Conservation (phyloP, 2,113 vertebrate genomes). For the Notiomystis cincta region DNA sequence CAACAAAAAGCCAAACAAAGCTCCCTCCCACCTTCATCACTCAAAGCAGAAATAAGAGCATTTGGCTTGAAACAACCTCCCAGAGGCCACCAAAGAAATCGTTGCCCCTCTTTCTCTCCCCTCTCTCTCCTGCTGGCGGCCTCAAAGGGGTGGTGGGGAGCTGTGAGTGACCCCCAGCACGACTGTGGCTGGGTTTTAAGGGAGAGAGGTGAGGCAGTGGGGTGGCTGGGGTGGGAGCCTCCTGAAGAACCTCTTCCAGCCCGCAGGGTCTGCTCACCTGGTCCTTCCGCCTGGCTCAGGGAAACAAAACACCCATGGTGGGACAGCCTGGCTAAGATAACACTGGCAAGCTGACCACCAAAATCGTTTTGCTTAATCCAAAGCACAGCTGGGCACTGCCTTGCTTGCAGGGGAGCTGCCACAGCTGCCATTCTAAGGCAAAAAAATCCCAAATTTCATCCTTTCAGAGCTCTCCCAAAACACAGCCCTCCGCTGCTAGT, state of each 20-base stretch:
- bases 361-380: neutral
- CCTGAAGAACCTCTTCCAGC: rapidly evolving
- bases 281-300: rapidly evolving
- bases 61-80: neutral
- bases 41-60: neutral
- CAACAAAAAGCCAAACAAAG: neutral
- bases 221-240: rapidly evolving
- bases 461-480: neutral
- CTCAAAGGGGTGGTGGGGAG: neutral
- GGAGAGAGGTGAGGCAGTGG: rapidly evolving
- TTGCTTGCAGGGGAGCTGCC: neutral
- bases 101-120: neutral
- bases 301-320: rapidly evolving
- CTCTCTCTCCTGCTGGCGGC: rapidly evolving
- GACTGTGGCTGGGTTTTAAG: neutral
- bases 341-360: rapidly evolving
- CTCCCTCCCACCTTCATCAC: neutral
- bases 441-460: neutral
- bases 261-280: rapidly evolving
- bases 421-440: neutral
- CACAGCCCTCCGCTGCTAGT: rapidly evolving
- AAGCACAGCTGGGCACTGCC: neutral
- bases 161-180: neutral
- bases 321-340: neutral
- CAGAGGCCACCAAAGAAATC: neutral